A percentile compares a stretch with the other conserved stretches of the same genome.
phyloP scores from a whole-genome alignment of 1,140 invertebrate species.

The Leucophenga varia region DNA sequence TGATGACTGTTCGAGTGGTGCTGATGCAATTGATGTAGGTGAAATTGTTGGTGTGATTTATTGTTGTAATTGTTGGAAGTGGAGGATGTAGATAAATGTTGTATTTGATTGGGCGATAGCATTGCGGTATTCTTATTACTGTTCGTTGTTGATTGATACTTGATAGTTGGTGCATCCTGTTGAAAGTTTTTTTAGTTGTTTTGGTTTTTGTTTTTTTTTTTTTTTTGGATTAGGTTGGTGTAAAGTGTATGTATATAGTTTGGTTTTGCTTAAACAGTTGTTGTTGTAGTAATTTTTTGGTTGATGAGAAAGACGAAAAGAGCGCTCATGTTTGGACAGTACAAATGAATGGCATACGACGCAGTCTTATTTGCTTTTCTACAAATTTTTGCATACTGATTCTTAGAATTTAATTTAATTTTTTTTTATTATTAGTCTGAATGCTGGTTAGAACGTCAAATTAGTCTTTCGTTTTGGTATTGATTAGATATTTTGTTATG shows the following conservation, averaged over 20 bases:
- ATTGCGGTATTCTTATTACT: constrained; percentile 40
- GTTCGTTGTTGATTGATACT: constrained; percentile 37
- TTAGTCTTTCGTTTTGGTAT: no score
- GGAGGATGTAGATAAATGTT: constrained; percentile 44
- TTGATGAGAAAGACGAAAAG: no score
- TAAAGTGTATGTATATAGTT: not conserved
- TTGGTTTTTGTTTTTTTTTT: constrained; percentile 1
- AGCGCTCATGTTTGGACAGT: no score
- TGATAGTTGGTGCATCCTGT: constrained; percentile 46
- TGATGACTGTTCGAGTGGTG: constrained; percentile 15
- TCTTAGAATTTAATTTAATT: no score
- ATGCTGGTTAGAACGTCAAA: no score
- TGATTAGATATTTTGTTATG: no score
- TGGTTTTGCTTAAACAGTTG: no score
- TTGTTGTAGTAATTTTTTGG: no score
- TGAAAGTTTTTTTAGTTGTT: constrained; percentile 1
- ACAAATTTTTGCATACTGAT: no score
- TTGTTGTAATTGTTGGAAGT: constrained; percentile 19
- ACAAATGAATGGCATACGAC: no score
- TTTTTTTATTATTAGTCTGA: no score
- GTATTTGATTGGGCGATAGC: constrained; percentile 51
- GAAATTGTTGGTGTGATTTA: constrained; percentile 22
- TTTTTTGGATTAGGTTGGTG: not conserved
- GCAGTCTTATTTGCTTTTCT: no score
- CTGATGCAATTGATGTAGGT: constrained; percentile 31